Conservation (phyloP, 92 coral and sea anemone species). For the Zoanthus sociatus region DNA sequence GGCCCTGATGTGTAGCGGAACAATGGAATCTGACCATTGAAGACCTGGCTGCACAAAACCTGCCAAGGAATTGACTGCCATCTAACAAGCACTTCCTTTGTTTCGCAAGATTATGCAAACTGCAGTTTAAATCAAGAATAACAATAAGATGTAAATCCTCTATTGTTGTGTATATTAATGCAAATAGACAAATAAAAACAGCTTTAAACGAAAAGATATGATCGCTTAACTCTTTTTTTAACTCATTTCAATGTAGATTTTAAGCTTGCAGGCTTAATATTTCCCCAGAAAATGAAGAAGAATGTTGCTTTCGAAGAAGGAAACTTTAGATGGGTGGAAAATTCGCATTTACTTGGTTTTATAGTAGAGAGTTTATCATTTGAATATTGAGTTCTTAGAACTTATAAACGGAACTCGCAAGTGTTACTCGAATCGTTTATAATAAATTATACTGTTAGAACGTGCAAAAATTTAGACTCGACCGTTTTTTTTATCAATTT, state of each 20-base stretch:
- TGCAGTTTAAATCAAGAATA: slow-evolving; percentile 37
- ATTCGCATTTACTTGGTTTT: not conserved
- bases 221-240: slow-evolving; percentile 10
- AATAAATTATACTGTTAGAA: not conserved
- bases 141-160: slow-evolving; percentile 17
- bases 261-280: not conserved
- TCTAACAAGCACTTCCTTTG: slow-evolving; percentile 48
- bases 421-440: not conserved
- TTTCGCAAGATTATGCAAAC: slow-evolving; percentile 46
- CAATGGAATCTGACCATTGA: slow-evolving; percentile 37
- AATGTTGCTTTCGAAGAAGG: too few species aligned
- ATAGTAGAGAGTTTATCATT: not conserved
- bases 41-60: slow-evolving; percentile 43
- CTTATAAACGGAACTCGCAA: too few species aligned
- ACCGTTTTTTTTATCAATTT: not conserved
- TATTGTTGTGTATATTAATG: slow-evolving; percentile 44
- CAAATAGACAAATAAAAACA: slow-evolving; percentile 39
- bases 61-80: slow-evolving; percentile 34
- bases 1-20: slow-evolving; percentile 21
- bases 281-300: not conserved
- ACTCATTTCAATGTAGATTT: not conserved
- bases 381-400: not conserved
- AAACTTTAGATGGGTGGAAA: too few species aligned
- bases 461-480: not conserved
- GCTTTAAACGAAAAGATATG: slow-evolving; percentile 36